Evolutionary conservation across 1,140 invertebrate genomes (phyloP).

Genomic region (Aplysia californica): DNA sequence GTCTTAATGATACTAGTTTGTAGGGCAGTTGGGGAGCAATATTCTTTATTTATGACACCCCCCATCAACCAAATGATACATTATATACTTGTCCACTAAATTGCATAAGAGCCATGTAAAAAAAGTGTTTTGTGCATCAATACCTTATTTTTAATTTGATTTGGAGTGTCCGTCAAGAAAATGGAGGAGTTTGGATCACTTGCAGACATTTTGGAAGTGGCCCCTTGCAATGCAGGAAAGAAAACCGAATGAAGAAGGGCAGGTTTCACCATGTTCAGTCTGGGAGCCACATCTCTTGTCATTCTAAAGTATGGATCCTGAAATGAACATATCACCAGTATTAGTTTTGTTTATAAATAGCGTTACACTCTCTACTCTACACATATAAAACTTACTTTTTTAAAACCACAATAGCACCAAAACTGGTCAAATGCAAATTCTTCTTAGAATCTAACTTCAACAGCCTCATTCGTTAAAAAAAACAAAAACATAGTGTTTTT

Average conservation of each 20-base stretch:
- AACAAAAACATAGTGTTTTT: no score
- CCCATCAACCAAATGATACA: no score
- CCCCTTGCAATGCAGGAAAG: conserved; percentile 96
- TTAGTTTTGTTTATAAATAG: neutral
- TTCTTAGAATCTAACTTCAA: neutral
- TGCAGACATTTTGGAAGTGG: conserved; percentile 98
- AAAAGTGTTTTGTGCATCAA: no score
- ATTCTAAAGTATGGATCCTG: conserved; percentile 98
- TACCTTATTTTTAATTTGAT: conserved; percentile 98
- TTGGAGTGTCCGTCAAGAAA: conserved; percentile 93
- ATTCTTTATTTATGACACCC: no score
- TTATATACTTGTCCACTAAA: no score
- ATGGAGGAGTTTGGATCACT: conserved; percentile 95
- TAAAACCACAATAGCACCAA: neutral
- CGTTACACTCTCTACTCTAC: neutral
- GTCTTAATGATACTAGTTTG: no score
- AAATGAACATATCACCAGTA: conserved; percentile 42
- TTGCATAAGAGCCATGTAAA: no score
- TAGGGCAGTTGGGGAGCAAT: no score
- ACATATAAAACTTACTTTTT: neutral
- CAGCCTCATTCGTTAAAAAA: neutral
- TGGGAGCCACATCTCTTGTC: conserved; percentile 96
- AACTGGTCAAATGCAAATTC: no score
- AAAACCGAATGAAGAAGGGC: conserved; percentile 94
- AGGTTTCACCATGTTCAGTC: conserved; percentile 90